Evolutionary conservation across 2,888 invertebrate species (phyloP), one percentile per base, ranked within the genome.

Genomic region (Tiliacea citrago): DNA sequence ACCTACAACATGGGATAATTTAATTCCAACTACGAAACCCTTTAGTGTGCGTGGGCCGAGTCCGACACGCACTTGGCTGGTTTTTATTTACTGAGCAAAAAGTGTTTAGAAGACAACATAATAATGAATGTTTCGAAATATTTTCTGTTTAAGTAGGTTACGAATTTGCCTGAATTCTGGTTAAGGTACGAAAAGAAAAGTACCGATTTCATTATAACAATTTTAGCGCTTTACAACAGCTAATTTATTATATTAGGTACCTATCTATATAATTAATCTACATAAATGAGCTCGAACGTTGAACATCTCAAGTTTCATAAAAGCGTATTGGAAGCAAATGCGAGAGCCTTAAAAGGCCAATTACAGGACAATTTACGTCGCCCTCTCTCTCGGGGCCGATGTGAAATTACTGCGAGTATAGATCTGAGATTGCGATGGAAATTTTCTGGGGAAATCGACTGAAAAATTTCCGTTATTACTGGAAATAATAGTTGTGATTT

Each of bases 341-440:
- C 88, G 91, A 90, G 90, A 85, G 90, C 87, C 94, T 94, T 96
- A 95, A 96, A 96, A 96, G 96, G 95, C 90, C 96, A 96, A 96
- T 96, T 96, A 96, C 90, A 89, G 85, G 78, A 93, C 95, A 96
- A 96, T 96, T 95, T 95, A 92, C 93, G 88, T 90, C 93, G 89
- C 92, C 91, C 85, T 87, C 82, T 85, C 88, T 76, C 85, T 74
- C 81, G 88, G 89, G 90, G 85, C 86, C 91, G 89, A 91, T 93
- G 93, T 93, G 91, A 92, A 94, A 94, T 96, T 95, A 95, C 94
- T 95, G 92, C 88, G 86, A 88, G 89, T 90, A 91, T 89, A 90
- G 84, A 73, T 91, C 87, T 87, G 77, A 91, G 91, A 93, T 91
- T 92, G 90, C 88, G 82, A 82, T 81, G 76, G 82, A 80, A 85